Evolutionary conservation across 2,113 vertebrate species (phyloP), one percentile per base, ranked within the genome.

Genomic region (Hippocampus comes): DNA sequence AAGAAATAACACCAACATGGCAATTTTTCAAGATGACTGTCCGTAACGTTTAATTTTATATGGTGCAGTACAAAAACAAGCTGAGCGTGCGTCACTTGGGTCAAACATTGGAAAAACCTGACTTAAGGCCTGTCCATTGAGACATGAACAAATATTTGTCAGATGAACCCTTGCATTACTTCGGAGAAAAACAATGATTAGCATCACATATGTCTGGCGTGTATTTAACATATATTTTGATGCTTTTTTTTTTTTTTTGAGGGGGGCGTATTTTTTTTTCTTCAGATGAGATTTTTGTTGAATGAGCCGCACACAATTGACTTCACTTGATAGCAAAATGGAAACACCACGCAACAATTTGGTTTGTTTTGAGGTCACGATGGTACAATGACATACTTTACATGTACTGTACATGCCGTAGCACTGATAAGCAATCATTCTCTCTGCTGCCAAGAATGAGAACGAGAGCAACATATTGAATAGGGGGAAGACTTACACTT

Each of bases 401-500:
- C 27, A 61, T 15, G 17, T 59, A 1, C 12, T 59, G 23, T 59
- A 25, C 6, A 38, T 38, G 56, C 59, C 20, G 27, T 7, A 34
- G 17, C 27, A 18, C 59, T 34, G 27, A 61, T 34, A 61, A 61
- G 27, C 59, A 34, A 30, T 61, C 27, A 60, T 61, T 30, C 27
- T 30, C 76, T 76, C 56, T 70, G 82, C 71, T 76, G 75, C 70
- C 53, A 65, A 73, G 73, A 83, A 80, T 83, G 61, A 83, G 61
- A 77, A 25, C 69, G 41, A 80, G 70, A 82, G 75, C 80, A 78
- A 77, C 25, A 0, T 74, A 78, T 87, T 89, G 70, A 38, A 79
- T 78, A 75, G 84, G 70, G 83, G 73, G 1, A 83, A 84, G 23
- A 7, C 48, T 23, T 64, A 42, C 70, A 63, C 27, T 69, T 61